Base-by-base conservation (phyloP, 2,797 vertebrate genomes). In the Trematomus bernacchii region DNA sequence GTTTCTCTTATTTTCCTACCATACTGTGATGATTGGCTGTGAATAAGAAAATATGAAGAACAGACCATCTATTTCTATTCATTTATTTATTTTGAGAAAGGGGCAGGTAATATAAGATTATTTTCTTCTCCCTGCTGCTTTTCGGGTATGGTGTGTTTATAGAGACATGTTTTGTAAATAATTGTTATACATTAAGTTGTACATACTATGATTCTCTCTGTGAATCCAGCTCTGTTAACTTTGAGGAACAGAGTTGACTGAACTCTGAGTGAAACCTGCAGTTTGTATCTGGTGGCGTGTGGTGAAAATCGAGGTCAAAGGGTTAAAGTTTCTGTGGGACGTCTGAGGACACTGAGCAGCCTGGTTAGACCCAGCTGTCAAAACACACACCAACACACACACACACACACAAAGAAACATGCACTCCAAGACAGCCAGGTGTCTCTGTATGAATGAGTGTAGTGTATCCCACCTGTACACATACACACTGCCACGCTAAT, bases 271-370 rank as follows among this genome's bases (percentile, higher is more conserved):
- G 12, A 76, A 40, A 53, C 42, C 43, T 30, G 51, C 62, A 60
- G 73, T 71, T 71, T 72, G 77, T 19, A 54, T 51, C 65, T 73
- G 55, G 40, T 43, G 64, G 73, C 51, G 47, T 73, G 66, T 52
- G 72, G 79, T 55, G 57, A 64, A 14, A 42, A 72, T 33, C 67
- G 46, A 87, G 76, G 90, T 93, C 85, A 86, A 53, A 80, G 69
- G 87, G 89, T 93, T 69, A 91, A 77, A 48, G 51, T 89, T 83
- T 88, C 84, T 81, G 71, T 73, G 78, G 85, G 85, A 92, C 82
- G 75, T 88, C 86, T 89, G 80, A 93, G 87, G 90, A 93, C 89
- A 78, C 61, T 67, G 71, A 77, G 83, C 83, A 85, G 85, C 87
- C 67, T 72, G 65, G 66, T 74, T 73, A 75, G 55, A 86, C 19